Evolutionary conservation across 2,888 invertebrate genomes (phyloP).

Genomic region (Adelognathus sp.): DNA sequence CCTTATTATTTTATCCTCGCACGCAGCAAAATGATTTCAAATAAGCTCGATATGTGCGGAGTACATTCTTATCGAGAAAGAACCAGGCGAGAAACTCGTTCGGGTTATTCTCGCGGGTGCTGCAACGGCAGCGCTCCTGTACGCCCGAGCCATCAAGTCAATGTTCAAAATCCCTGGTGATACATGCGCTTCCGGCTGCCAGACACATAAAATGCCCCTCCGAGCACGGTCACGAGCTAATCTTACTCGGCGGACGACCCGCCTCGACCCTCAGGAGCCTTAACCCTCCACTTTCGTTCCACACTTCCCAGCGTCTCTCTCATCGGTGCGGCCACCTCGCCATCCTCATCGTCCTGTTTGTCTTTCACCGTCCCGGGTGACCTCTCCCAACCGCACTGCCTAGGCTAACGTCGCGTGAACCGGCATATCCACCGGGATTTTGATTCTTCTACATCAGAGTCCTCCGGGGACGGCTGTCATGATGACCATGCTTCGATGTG

Average conservation of each 20-base stretch:
- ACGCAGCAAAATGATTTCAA: slow-evolving; percentile 35
- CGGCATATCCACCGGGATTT: background rate
- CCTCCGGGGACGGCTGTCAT: background rate
- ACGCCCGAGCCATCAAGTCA: slow-evolving; percentile 63
- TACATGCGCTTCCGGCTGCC: slow-evolving; percentile 70
- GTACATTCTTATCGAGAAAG: slow-evolving; percentile 31
- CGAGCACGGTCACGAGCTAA: slow-evolving; percentile 55
- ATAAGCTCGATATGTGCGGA: slow-evolving; percentile 32
- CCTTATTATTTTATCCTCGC: background rate
- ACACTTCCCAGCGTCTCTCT: slow-evolving; percentile 15
- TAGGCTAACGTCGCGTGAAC: slow-evolving; percentile 16
- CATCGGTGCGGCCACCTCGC: slow-evolving; percentile 16
- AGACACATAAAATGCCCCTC: slow-evolving; percentile 70
- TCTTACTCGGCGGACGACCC: slow-evolving; percentile 58
- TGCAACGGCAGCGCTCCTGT: slow-evolving; percentile 22
- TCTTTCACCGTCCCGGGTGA: slow-evolving; percentile 35
- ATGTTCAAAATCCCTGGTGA: slow-evolving; percentile 73
- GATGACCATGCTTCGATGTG: background rate
- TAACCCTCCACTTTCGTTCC: slow-evolving; percentile 14
- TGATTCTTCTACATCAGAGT: background rate
- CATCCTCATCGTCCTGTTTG: slow-evolving; percentile 18
- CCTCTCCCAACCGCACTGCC: slow-evolving; percentile 24
- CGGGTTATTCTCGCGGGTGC: slow-evolving; percentile 11
- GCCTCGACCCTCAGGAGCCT: slow-evolving; percentile 42
- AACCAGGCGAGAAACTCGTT: background rate